phyloP scores from a whole-genome alignment of 2,888 invertebrate genomes.

The Halictus ligatus region DNA sequence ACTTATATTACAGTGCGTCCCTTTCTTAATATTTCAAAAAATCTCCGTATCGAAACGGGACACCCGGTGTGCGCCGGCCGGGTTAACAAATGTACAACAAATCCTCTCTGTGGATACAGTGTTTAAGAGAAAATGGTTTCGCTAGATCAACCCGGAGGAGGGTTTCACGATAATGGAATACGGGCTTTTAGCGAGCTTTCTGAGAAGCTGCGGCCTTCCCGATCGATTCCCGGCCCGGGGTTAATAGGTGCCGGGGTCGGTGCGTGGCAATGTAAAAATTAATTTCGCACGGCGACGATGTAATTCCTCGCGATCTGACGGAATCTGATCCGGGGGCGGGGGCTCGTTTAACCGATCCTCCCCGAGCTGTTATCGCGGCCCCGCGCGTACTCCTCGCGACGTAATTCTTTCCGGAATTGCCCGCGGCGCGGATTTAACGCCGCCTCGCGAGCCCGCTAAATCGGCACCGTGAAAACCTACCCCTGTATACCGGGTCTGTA shows the following conservation, averaged over 20 bases:
- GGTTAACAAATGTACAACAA: background rate
- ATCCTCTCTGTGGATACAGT: background rate
- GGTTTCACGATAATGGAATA: background rate
- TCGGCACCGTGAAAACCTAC: background rate
- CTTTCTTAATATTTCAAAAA: too few relatives aligned
- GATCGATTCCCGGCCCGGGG: slow-evolving; percentile 23
- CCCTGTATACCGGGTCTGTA: too few relatives aligned
- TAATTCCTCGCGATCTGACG: slow-evolving; percentile 62
- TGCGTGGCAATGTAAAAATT: slow-evolving; percentile 50
- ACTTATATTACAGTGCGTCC: too few relatives aligned
- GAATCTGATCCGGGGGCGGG: slow-evolving; percentile 50
- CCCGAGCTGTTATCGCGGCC: slow-evolving; percentile 5
- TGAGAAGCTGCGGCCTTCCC: background rate
- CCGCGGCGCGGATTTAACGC: slow-evolving; percentile 37
- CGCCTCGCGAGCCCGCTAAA: background rate
- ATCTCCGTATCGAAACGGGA: background rate
- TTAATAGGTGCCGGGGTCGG: slow-evolving; percentile 14
- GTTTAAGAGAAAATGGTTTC: slow-evolving; percentile 18
- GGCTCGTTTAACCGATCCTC: slow-evolving; percentile 40
- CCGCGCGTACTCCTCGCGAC: slow-evolving; percentile 15
- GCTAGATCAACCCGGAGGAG: background rate
- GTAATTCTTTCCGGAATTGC: slow-evolving; percentile 42
- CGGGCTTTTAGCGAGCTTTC: background rate
- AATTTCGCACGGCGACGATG: slow-evolving; percentile 56
- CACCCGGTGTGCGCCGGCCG: background rate